These are phyloP conservation scores for Laticauda colubrina DNA, from an alignment of 2,113 vertebrate species.

Conservation along the genomic window DNA sequence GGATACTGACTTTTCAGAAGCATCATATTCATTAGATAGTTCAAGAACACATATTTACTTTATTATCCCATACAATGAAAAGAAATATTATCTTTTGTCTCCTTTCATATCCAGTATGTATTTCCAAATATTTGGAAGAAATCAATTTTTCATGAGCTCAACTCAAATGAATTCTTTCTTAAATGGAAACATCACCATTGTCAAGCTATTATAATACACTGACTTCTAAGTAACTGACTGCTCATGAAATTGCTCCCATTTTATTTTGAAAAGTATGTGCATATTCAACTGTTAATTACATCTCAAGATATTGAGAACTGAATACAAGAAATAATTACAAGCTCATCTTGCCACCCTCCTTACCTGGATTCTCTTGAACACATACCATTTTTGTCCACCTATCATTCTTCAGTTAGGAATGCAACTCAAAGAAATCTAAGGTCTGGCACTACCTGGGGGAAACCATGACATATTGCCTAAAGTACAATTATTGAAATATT, in stretches of 20 bases:
- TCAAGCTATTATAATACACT: not conserved
- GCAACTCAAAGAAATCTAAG: not conserved
- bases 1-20: not conserved
- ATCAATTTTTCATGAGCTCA: not conserved
- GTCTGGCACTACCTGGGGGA: not conserved
- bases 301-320: not conserved
- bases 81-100: not conserved
- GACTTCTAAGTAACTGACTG: not conserved
- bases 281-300: not conserved
- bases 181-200: not conserved
- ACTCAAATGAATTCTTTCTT: not conserved
- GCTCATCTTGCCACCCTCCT: not conserved
- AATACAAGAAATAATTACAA: not conserved
- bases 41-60: not conserved
- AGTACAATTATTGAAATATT: not conserved
- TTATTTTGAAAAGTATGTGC: not conserved
- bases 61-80: not conserved
- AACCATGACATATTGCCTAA: not conserved
- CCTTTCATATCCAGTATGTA: not conserved
- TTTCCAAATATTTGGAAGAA: not conserved
- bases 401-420: not conserved
- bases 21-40: not conserved
- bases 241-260: not conserved
- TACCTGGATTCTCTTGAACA: not conserved
- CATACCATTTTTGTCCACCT: not conserved